A percentile compares a stretch with the other conserved stretches of the same genome.
Evolutionary conservation across 2,888 invertebrate genomes (phyloP).

Genomic region (Platycheirus rosarum): DNA sequence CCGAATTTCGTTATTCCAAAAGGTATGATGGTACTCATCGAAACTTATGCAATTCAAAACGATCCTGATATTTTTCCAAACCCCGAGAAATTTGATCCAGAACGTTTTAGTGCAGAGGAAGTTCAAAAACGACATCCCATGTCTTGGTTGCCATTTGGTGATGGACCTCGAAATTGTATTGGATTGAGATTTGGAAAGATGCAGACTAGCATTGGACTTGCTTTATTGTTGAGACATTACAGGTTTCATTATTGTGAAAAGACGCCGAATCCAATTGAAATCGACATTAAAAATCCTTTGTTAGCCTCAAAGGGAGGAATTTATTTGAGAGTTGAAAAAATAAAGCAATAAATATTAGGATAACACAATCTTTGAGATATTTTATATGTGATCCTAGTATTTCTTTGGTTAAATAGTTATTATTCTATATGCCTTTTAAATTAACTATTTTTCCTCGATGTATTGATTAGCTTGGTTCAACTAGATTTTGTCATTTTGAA

Average conservation of each 20-base stretch:
- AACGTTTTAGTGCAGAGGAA: constrained; percentile 84
- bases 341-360: too few species aligned
- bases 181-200: constrained; percentile 73
- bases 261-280: constrained; percentile 61
- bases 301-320: constrained; percentile 70
- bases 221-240: constrained; percentile 74
- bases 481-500: too few species aligned
- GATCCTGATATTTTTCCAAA: constrained; percentile 83
- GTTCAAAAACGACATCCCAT: constrained; percentile 82
- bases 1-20: constrained; percentile 83
- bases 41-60: constrained; percentile 83
- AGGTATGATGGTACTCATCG: constrained; percentile 74
- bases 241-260: constrained; percentile 70
- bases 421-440: too few species aligned
- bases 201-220: constrained; percentile 66
- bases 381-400: too few species aligned
- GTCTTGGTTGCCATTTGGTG: constrained; percentile 79
- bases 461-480: too few species aligned
- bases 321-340: constrained; percentile 66
- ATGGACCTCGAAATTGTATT: constrained; percentile 77
- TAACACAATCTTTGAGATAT: too few species aligned
- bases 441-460: too few species aligned
- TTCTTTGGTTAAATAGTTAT: too few species aligned
- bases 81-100: constrained; percentile 85
- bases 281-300: constrained; percentile 27